Evolutionary conservation across 2,797 vertebrate species (phyloP).

Genomic region (Macroramphosus scolopax): DNA sequence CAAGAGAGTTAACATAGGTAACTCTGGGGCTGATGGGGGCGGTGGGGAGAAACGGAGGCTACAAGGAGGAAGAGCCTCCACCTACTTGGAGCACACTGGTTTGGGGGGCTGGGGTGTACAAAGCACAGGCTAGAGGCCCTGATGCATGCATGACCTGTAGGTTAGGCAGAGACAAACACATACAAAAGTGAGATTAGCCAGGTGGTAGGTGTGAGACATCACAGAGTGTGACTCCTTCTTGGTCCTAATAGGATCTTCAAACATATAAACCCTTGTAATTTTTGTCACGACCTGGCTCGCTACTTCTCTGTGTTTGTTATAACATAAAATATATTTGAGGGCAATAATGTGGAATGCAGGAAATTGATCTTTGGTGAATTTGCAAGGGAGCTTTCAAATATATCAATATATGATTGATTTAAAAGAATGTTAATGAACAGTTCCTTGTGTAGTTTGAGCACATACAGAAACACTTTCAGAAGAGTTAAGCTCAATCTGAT

Average conservation of each 20-base stretch:
- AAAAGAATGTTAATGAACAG: too few relatives aligned
- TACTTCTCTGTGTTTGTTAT: too few relatives aligned
- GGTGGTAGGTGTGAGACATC: not conserved
- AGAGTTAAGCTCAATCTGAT: not conserved
- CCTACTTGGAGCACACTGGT: constrained; percentile 55
- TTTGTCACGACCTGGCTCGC: too few relatives aligned
- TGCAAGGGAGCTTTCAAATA: too few relatives aligned
- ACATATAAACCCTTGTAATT: too few relatives aligned
- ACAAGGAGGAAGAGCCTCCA: constrained; percentile 58
- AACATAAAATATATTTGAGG: too few relatives aligned
- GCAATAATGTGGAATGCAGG: too few relatives aligned
- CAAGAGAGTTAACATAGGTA: constrained; percentile 98
- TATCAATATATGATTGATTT: not conserved
- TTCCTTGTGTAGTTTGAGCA: not conserved
- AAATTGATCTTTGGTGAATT: too few relatives aligned
- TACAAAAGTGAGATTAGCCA: constrained; percentile 49
- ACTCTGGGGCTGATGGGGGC: constrained; percentile 75
- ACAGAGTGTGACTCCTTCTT: not conserved
- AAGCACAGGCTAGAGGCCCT: constrained; percentile 60
- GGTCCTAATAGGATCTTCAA: too few relatives aligned
- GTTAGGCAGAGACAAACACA: constrained; percentile 74
- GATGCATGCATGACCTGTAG: constrained; percentile 81
- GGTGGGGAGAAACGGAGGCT: constrained; percentile 44
- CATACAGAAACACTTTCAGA: not conserved
- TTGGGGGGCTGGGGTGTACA: constrained; percentile 48